Percentiles rank a stretch among this genome's conserved stretches.
These are phyloP conservation scores for Prinia subflava DNA, from an alignment of 2,113 vertebrate species.

Conservation along the genomic window DNA sequence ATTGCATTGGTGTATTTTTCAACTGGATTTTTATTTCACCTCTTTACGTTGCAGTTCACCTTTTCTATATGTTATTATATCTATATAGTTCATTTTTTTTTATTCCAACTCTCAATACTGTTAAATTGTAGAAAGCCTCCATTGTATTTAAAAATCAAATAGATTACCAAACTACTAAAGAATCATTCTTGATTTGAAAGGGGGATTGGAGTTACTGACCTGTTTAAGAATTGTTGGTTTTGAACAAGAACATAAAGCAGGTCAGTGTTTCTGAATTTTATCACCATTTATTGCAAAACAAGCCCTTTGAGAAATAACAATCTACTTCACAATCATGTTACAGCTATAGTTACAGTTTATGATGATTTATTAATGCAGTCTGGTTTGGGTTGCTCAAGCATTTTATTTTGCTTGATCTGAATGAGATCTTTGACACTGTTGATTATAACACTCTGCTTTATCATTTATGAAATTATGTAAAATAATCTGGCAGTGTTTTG, in stretches of 20 bases:
- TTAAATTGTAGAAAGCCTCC: not conserved
- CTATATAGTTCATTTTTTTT: not conserved
- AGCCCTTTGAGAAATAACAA: not conserved
- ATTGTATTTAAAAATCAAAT: not conserved
- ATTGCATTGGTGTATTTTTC: not conserved
- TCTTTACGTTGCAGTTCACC: not conserved
- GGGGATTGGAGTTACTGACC: accelerated
- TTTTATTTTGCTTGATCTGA: constrained; percentile 46
- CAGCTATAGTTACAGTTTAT: not conserved
- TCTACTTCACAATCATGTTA: not conserved
- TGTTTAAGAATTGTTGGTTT: not conserved
- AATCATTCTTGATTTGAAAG: not conserved
- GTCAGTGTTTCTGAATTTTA: not conserved
- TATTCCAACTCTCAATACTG: not conserved
- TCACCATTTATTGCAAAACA: not conserved
- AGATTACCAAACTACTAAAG: not conserved
- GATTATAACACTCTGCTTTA: not conserved
- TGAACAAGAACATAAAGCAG: not conserved
- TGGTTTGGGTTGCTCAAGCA: not conserved
- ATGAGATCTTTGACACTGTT: not conserved
- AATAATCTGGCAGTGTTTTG: not conserved
- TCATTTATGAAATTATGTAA: not conserved
- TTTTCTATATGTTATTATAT: not conserved
- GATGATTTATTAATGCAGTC: constrained; percentile 48
- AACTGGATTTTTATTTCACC: not conserved